Conservation (phyloP, 2,888 invertebrate genomes). For the Gymnosoma rotundatum region DNA sequence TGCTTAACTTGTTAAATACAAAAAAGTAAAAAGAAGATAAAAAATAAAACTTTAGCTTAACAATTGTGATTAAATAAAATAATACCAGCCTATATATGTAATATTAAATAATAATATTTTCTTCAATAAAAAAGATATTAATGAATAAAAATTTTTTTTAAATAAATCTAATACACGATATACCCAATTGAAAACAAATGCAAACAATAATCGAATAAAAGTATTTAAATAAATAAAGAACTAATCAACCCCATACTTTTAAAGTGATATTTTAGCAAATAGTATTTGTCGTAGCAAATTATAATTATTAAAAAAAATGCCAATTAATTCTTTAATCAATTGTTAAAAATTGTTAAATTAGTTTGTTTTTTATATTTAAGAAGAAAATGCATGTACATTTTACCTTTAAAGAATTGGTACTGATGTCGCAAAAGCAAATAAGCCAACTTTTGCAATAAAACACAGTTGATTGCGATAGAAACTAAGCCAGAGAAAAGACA, state of each 20-base stretch:
- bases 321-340: conserved; percentile 56
- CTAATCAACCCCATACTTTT: conserved; percentile 32
- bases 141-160: conserved; percentile 43
- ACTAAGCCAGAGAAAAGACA: conserved; percentile 1
- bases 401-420: conserved; percentile 24
- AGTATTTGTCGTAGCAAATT: conserved; percentile 49
- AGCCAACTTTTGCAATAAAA: conserved; percentile 33
- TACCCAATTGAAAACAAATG: conserved; percentile 28
- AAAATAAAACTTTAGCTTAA: conserved; percentile 49
- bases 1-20: conserved; percentile 59
- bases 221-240: conserved; percentile 28
- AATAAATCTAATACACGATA: background rate
- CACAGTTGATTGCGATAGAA: background rate
- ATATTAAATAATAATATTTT: conserved; percentile 2
- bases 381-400: conserved; percentile 63
- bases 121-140: conserved; percentile 42
- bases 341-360: conserved; percentile 74
- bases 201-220: conserved; percentile 7
- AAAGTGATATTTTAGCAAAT: conserved; percentile 54
- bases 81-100: conserved; percentile 5
- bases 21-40: conserved; percentile 36
- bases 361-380: conserved; percentile 72
- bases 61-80: conserved; percentile 58
- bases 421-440: conserved; percentile 27
- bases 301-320: conserved; percentile 21